Conservation (phyloP, 2,888 invertebrate genomes). For the Lithosia quadra region DNA sequence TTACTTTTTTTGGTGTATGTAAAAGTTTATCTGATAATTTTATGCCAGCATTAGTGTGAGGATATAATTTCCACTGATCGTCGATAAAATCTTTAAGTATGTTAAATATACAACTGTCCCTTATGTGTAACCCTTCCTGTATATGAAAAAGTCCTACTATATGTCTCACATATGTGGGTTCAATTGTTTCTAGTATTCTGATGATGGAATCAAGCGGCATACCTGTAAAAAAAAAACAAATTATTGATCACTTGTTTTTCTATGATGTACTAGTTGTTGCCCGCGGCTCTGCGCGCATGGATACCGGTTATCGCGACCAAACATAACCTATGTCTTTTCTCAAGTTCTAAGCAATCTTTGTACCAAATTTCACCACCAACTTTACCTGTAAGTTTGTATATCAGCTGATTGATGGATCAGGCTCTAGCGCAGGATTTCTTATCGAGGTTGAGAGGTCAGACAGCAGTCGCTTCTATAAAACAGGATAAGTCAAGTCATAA, state of each 20-base stretch:
- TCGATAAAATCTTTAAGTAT: slow-evolving; percentile 65
- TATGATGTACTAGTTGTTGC: no score
- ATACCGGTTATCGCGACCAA: no score
- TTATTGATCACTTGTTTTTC: not conserved
- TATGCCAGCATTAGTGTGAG: slow-evolving; percentile 47
- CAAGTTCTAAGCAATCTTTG: no score
- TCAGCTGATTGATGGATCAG: no score
- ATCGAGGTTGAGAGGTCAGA: no score
- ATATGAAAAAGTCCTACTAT: slow-evolving; percentile 64
- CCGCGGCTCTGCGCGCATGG: no score
- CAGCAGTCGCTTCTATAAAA: no score
- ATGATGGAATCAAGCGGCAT: slow-evolving; percentile 66
- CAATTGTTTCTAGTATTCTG: slow-evolving; percentile 69
- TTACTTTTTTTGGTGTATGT: slow-evolving; percentile 52
- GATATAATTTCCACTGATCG: slow-evolving; percentile 61
- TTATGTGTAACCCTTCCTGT: slow-evolving; percentile 56
- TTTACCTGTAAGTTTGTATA: no score
- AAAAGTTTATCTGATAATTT: slow-evolving; percentile 48
- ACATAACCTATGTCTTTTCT: no score
- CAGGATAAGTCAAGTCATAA: no score
- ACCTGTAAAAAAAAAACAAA: slow-evolving; percentile 56
- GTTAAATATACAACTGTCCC: slow-evolving; percentile 64
- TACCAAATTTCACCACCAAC: no score
- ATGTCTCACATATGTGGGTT: slow-evolving; percentile 73
- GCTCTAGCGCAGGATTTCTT: no score